phyloP scores from a whole-genome alignment of 2,113 vertebrate genomes.

The Ictalurus punctatus region DNA sequence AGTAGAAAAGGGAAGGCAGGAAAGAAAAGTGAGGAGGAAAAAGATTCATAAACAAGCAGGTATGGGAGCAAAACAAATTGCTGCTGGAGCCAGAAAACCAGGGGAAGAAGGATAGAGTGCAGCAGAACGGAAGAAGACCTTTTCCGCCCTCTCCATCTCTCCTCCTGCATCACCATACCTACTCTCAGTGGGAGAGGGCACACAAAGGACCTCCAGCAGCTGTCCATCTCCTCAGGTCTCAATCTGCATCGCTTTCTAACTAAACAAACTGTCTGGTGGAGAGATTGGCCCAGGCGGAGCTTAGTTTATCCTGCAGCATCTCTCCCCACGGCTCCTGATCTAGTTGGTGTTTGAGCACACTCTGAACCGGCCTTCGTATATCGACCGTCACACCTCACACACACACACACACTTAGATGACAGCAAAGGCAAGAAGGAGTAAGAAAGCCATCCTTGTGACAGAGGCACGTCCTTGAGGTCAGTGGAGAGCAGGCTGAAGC shows the following conservation, averaged over 20 bases:
- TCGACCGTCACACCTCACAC: constrained; percentile 49
- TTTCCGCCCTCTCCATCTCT: constrained; percentile 28
- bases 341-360: constrained; percentile 63
- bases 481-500: constrained; percentile 22
- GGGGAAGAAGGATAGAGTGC: constrained; percentile 25
- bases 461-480: constrained; percentile 49
- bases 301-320: constrained; percentile 39
- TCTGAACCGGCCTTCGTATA: constrained; percentile 22
- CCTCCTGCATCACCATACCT: constrained; percentile 40
- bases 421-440: constrained; percentile 29
- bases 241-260: constrained; percentile 42
- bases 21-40: constrained; percentile 11
- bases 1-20: not conserved
- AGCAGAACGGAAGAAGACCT: constrained; percentile 39
- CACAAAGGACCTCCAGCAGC: constrained; percentile 50
- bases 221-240: constrained; percentile 47
- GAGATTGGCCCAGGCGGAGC: constrained; percentile 10
- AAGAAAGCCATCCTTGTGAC: constrained; percentile 36
- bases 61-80: not conserved
- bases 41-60: constrained; percentile 34
- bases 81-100: constrained; percentile 12
- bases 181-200: constrained; percentile 42
- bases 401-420: constrained; percentile 22
- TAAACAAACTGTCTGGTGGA: constrained; percentile 40
- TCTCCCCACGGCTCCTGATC: constrained; percentile 48